Base-by-base conservation (phyloP, 1,140 invertebrate genomes). In the Drosophila busckii region DNA sequence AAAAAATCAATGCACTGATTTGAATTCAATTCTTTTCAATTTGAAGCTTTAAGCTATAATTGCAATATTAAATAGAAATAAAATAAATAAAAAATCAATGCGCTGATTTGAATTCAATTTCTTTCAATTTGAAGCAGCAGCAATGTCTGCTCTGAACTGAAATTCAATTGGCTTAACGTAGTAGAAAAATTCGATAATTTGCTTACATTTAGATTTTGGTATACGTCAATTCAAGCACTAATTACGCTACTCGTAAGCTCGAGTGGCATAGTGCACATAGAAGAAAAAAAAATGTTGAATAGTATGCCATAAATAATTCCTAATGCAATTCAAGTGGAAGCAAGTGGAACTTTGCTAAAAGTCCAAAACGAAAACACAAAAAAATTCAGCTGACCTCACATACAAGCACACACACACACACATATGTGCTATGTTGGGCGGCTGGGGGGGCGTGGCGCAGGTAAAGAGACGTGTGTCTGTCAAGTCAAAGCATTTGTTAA, bases 301-400 rank as follows among this genome's bases (percentile, higher is more conserved):
- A 34, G 41, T 48, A 56, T 45, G 22, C 34, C 42, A 56, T 62
- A 42, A 62, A 62, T 62, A 62, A 62, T 62, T 56, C 42, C 12
- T 26, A 17, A 19, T 42, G 42, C 52, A 28, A 46, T 61, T 61
- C 42, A 9, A 28, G 35, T 34, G 28, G 42, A 49, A 48, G 16
- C 13, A 44, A 45, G 32, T 17, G 26, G n/a, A 46, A 40, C 20
- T 26, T 55, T 42, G 42, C n/a, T 28, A 19, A 55, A 42, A 48
- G 59, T 35, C 35, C 35, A 49, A 56, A 62, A 62, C 49, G 42
- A 55, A 62, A 56, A 29, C 42, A 37, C n/a, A n/a, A n/a, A n/a
- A 56, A 62, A 56, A 41, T 62, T 28, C 22, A 49, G 17, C 26
- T 28, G 13, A 20, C 4, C 37, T n/a, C 7, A 26, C 16, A 46